Percentiles rank a stretch among this genome's conserved stretches.
Conservation (phyloP, 2,888 invertebrate genomes). For the Ellobium chinense region DNA sequence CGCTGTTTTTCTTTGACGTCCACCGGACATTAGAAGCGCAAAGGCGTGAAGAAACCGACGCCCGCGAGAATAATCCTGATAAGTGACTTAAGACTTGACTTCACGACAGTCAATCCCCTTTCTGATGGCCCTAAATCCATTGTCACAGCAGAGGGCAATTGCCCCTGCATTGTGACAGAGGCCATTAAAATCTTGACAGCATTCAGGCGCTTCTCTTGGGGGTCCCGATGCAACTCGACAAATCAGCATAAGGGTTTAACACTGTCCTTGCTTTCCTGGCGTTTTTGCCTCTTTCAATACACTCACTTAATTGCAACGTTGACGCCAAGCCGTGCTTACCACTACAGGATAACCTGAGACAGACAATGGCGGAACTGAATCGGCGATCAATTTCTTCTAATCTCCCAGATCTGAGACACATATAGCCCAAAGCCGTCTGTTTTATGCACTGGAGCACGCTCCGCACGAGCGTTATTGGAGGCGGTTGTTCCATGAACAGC, state of each 20-base stretch:
- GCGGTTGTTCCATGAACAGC: no score
- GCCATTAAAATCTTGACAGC: background rate
- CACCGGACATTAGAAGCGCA: background rate
- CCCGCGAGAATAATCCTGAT: background rate
- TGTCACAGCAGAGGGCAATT: background rate
- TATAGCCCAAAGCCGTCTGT: no score
- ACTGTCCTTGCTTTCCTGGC: no score
- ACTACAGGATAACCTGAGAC: no score
- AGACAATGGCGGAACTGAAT: no score
- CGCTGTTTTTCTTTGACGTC: background rate
- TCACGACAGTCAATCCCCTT: slow-evolving; percentile 2
- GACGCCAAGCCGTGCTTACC: no score
- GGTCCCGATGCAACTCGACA: background rate
- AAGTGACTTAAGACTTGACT: slow-evolving; percentile 20
- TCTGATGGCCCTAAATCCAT: slow-evolving; percentile 9
- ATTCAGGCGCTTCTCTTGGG: background rate
- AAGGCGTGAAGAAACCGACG: slow-evolving; percentile 7
- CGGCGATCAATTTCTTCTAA: no score
- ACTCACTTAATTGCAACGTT: no score
- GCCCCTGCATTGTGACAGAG: background rate
- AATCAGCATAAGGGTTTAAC: background rate
- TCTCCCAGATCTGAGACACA: no score
- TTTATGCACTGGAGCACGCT: no score
- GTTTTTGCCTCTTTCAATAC: no score
- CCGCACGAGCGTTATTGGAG: no score